Evolutionary conservation across 1,140 invertebrate genomes (phyloP).

Genomic region (Rhopalosiphum maidis): DNA sequence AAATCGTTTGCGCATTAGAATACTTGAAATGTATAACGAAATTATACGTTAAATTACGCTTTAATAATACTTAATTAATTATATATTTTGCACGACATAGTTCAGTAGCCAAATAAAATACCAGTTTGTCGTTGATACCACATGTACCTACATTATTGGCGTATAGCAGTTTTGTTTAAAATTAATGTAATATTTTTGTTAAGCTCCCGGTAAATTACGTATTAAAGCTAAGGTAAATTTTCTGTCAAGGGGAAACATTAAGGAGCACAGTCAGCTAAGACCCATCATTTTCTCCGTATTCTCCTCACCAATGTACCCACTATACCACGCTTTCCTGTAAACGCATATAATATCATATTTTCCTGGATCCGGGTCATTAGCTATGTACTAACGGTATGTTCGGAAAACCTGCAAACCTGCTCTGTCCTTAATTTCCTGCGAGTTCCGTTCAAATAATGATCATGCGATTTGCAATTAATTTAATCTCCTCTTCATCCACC

Average conservation of each 20-base stretch:
- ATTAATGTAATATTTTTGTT: background rate
- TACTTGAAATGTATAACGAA: background rate
- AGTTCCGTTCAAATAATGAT: slow-evolving; percentile 52
- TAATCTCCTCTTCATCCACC: slow-evolving; percentile 27
- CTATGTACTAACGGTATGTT: background rate
- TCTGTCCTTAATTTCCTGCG: slow-evolving; percentile 30
- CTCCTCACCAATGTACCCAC: background rate
- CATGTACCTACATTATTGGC: background rate
- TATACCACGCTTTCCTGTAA: background rate
- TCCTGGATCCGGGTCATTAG: slow-evolving; percentile 23
- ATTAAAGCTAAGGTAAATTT: slow-evolving; percentile 9
- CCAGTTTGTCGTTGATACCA: background rate
- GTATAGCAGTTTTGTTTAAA: background rate
- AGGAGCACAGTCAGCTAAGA: background rate
- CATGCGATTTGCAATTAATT: slow-evolving; percentile 47
- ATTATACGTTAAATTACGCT: too few relatives aligned
- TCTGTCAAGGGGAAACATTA: slow-evolving; percentile 8
- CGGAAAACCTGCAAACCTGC: slow-evolving; percentile 6
- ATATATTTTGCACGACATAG: background rate
- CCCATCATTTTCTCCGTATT: background rate
- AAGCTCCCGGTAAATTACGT: slow-evolving; percentile 18
- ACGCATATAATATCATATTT: slow-evolving; percentile 43
- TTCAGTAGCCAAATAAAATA: background rate
- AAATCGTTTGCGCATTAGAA: background rate
- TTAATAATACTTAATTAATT: background rate